Evolutionary conservation across 1,140 invertebrate species (phyloP).

Genomic region (Musca domestica): DNA sequence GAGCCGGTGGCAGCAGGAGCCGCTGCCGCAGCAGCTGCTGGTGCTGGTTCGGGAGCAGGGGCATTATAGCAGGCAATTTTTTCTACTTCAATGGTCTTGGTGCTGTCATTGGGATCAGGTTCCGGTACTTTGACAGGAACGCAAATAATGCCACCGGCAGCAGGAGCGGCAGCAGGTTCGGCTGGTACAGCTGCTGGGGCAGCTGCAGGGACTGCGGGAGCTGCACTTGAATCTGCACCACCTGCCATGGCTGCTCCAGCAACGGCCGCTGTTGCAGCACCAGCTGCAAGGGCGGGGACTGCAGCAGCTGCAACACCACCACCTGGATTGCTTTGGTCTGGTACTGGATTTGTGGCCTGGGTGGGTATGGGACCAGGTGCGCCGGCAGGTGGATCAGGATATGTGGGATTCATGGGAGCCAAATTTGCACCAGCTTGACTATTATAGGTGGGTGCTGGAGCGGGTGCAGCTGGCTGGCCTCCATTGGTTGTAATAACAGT

Average conservation of each 20-base stretch:
- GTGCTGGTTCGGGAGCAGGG: conserved; percentile 36
- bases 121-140: conserved; percentile 43
- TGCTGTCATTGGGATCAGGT: conserved; percentile 45
- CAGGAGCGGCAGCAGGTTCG: conserved; percentile 29
- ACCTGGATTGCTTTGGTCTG: not conserved
- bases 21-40: conserved; percentile 27
- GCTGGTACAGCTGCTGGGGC: conserved; percentile 28
- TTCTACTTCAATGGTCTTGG: conserved; percentile 47
- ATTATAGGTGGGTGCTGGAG: conserved; percentile 29
- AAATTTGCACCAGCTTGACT: conserved; percentile 34
- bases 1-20: conserved; percentile 13
- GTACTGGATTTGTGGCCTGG: too few relatives aligned
- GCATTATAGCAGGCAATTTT: conserved; percentile 50
- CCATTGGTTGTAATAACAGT: conserved; percentile 43
- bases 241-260: conserved; percentile 46
- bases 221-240: conserved; percentile 32
- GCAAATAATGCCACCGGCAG: conserved; percentile 41
- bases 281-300: conserved; percentile 33
- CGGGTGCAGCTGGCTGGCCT: conserved; percentile 51
- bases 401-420: conserved; percentile 35
- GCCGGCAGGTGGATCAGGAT: conserved; percentile 29
- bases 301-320: conserved; percentile 28
- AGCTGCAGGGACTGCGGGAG: conserved; percentile 21
- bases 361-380: conserved; percentile 39
- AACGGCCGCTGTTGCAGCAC: conserved; percentile 49